phyloP scores from a whole-genome alignment of 23 tunicate species.

The Phallusia fumigata region DNA sequence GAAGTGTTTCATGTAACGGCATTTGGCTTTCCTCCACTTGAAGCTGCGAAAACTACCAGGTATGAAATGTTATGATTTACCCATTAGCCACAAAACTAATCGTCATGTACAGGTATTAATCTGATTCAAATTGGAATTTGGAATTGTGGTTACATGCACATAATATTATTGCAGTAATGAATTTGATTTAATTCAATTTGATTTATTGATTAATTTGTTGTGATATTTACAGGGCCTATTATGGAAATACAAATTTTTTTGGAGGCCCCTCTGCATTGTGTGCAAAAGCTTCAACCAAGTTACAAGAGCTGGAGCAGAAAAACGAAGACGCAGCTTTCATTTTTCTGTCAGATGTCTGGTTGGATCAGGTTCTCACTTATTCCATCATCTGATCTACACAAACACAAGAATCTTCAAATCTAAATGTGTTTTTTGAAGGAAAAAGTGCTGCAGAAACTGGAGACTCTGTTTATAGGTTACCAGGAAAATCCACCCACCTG shows the following conservation, averaged over 20 bases:
- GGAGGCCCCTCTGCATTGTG: conserved; percentile 57
- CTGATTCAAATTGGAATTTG: neutral
- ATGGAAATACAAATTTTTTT: conserved; percentile 93
- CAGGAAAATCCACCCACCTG: conserved; percentile 74
- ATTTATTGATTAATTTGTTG: neutral
- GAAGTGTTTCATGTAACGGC: conserved; percentile 85
- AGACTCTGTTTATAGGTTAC: conserved; percentile 74
- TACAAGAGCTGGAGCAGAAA: conserved; percentile 61
- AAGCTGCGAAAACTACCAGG: conserved; percentile 82
- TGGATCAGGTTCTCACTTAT: conserved; percentile 46
- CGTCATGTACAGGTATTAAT: too few species aligned
- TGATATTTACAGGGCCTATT: conserved; percentile 67
- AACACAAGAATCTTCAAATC: neutral
- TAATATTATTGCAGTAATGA: too few species aligned
- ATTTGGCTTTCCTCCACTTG: conserved; percentile 95
- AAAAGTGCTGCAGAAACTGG: conserved; percentile 52
- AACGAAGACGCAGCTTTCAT: conserved; percentile 76
- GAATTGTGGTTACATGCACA: too few species aligned
- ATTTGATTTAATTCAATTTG: too few species aligned
- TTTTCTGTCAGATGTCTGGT: conserved; percentile 81
- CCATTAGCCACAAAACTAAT: neutral
- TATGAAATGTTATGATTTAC: neutral
- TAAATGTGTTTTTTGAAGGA: conserved; percentile 46
- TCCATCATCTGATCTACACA: neutral
- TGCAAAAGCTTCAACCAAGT: conserved; percentile 47